phyloP scores from a whole-genome alignment of 1,140 invertebrate genomes.

The Trachymyrmex cornetzi region DNA sequence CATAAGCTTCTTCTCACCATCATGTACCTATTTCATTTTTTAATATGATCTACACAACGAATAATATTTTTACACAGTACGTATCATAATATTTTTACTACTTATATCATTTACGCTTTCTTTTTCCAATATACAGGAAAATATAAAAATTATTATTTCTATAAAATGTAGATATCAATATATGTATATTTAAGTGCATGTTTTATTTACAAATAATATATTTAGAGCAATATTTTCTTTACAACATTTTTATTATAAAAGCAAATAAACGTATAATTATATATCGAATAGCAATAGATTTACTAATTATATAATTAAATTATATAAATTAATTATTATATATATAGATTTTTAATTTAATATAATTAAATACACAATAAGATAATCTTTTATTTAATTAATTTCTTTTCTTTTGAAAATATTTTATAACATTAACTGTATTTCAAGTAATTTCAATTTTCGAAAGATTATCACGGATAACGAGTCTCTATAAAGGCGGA shows the following conservation, averaged over 20 bases:
- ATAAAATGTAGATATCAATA: too few species aligned
- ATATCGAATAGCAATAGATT: not conserved
- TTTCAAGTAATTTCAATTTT: not conserved
- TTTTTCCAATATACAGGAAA: not conserved
- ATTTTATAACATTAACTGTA: not conserved
- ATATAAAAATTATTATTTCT: not conserved
- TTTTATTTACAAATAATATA: not conserved
- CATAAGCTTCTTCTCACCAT: conserved; percentile 41
- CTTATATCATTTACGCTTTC: not conserved
- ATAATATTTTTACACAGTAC: conserved; percentile 31
- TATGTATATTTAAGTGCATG: too few species aligned
- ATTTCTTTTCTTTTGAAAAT: not conserved
- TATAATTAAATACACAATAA: not conserved
- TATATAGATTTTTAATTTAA: not conserved
- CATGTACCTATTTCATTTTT: conserved; percentile 23
- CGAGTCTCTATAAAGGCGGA: not conserved
- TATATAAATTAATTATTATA: not conserved
- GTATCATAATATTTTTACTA: not conserved
- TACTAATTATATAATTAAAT: not conserved
- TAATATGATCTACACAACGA: not conserved
- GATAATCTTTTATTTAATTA: not conserved
- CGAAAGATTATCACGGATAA: not conserved
- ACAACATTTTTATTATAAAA: not conserved
- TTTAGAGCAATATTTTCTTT: not conserved
- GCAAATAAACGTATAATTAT: not conserved